These are phyloP conservation scores for Protobothrops flavoviridis DNA, from an alignment of 2,113 vertebrate species.

Conservation along the genomic window DNA sequence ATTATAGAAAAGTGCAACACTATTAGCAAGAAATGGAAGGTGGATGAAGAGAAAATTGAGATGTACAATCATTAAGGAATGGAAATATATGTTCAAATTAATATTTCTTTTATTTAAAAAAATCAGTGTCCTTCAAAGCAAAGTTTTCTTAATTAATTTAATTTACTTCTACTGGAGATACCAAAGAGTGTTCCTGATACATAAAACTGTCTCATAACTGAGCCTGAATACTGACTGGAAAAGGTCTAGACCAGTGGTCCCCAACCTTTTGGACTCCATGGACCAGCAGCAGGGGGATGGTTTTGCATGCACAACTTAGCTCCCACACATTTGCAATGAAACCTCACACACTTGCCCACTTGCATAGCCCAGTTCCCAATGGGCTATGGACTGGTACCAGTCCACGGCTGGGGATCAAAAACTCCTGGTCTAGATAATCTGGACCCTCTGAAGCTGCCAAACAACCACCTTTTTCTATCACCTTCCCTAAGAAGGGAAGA, in stretches of 20 bases:
- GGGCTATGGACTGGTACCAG: not conserved
- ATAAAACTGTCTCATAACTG: not conserved
- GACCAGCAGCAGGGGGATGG: not conserved
- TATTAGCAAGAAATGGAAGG: conserved; percentile 94
- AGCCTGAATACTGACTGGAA: not conserved
- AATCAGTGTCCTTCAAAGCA: not conserved
- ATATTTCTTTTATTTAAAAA: not conserved
- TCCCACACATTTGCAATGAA: not conserved
- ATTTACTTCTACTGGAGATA: not conserved
- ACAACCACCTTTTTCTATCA: not conserved
- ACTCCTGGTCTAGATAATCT: not conserved
- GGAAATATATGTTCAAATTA: conserved; percentile 28
- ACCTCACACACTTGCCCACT: not conserved
- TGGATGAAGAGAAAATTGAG: conserved; percentile 93
- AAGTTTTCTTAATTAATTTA: not conserved
- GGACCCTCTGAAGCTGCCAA: not conserved
- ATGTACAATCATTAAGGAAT: conserved; percentile 92
- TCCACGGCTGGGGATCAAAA: not conserved
- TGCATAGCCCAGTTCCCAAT: not conserved
- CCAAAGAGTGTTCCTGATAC: not conserved
- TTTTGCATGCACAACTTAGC: not conserved
- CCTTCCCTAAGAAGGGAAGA: not conserved
- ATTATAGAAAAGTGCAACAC: conserved; percentile 95
- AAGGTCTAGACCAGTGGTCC: not conserved
- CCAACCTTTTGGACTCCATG: not conserved